A percentile compares a stretch with the other conserved stretches of the same genome.
These are phyloP conservation scores for Mirza zaza DNA, from an alignment of 2,113 vertebrate genomes.

Conservation along the genomic window DNA sequence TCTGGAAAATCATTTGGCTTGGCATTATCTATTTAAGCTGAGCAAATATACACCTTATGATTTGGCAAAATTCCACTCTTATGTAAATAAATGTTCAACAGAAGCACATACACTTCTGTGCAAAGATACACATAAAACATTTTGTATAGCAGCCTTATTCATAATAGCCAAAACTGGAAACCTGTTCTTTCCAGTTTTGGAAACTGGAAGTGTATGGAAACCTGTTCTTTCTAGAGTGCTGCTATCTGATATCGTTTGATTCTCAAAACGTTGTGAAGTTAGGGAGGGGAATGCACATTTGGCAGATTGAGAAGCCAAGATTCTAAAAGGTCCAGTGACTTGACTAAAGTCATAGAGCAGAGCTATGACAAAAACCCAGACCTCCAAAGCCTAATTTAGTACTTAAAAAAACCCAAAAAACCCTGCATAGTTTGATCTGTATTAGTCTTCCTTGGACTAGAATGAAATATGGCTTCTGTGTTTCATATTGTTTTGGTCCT, in stretches of 20 bases:
- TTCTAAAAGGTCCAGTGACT: background rate
- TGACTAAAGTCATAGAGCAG: background rate
- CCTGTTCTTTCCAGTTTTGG: no score
- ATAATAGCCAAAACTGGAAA: background rate
- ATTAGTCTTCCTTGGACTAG: background rate
- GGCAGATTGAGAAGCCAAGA: background rate
- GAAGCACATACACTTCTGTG: background rate
- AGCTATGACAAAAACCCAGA: background rate
- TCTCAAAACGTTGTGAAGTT: background rate
- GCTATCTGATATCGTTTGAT: background rate
- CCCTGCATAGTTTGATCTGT: background rate
- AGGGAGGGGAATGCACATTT: background rate
- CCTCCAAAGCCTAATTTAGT: background rate
- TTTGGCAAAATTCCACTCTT: background rate
- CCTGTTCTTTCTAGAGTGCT: background rate
- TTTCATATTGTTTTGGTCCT: background rate
- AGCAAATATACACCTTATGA: background rate
- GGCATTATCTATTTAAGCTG: background rate
- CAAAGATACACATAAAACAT: background rate
- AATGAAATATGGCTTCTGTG: background rate
- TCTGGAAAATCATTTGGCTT: background rate
- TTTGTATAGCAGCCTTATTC: background rate
- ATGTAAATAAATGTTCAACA: background rate
- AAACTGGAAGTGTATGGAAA: no score
- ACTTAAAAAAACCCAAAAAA: no score